phyloP scores from a whole-genome alignment of 92 coral and sea anemone genomes.

The Montipora capitata region DNA sequence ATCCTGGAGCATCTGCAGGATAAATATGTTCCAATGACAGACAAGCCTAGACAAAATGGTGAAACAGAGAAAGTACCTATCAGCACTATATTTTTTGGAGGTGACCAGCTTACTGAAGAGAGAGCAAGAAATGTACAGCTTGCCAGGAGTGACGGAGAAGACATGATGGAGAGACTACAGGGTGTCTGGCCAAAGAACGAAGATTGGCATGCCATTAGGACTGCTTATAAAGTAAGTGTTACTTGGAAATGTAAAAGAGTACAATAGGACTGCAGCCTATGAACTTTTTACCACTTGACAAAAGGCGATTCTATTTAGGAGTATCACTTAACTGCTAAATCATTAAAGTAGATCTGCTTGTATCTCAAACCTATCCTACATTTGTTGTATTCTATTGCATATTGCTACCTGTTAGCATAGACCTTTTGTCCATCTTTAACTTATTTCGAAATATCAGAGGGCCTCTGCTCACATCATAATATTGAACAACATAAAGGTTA shows the following conservation, averaged over 20 bases:
- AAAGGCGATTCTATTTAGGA: neutral
- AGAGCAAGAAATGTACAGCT: constrained; percentile 67
- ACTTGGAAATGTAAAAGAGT: neutral
- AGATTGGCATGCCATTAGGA: constrained; percentile 84
- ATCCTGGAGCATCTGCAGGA: constrained; percentile 68
- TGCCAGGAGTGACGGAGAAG: constrained; percentile 62
- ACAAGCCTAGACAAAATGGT: constrained; percentile 14
- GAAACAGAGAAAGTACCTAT: constrained; percentile 38
- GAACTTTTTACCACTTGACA: neutral
- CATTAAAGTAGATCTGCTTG: neutral
- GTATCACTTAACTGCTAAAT: neutral
- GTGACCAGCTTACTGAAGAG: too few species aligned
- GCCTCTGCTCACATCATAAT: too few species aligned
- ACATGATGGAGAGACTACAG: constrained; percentile 42
- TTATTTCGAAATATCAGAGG: neutral
- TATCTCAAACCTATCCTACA: neutral
- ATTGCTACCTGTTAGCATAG: neutral
- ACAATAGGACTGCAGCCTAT: neutral
- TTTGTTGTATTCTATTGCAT: neutral
- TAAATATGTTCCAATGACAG: constrained; percentile 67
- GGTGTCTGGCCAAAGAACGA: constrained; percentile 78
- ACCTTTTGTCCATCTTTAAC: neutral
- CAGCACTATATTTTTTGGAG: constrained; percentile 67
- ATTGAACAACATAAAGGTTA: too few species aligned
- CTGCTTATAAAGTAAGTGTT: constrained; percentile 66